A percentile compares a stretch with the other conserved stretches of the same genome.
Evolutionary conservation across 2,888 invertebrate species (phyloP).

Genomic region (Dromius quadrimaculatus): DNA sequence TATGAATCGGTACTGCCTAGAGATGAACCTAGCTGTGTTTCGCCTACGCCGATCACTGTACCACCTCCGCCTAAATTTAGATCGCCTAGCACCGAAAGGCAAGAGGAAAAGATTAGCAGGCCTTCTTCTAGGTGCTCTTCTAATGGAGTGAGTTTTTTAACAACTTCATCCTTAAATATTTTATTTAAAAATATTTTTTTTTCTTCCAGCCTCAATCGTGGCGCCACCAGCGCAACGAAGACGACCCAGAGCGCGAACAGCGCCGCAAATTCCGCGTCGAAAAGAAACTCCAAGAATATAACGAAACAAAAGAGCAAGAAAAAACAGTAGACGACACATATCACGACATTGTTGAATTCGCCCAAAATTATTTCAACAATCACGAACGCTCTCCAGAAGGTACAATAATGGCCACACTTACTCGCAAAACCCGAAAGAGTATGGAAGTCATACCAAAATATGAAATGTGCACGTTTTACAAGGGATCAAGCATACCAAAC

Average conservation of each 20-base stretch:
- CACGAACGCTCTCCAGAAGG: slow-evolving; percentile 90
- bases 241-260: slow-evolving; percentile 76
- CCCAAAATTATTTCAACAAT: slow-evolving; percentile 92
- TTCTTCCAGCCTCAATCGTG: slow-evolving; percentile 61
- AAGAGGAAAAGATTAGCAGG: slow-evolving; percentile 66
- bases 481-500: slow-evolving; percentile 88
- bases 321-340: slow-evolving; percentile 71
- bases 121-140: slow-evolving; percentile 68
- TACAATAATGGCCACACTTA: slow-evolving; percentile 87
- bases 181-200: no score
- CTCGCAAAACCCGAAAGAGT: slow-evolving; percentile 80
- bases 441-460: slow-evolving; percentile 87
- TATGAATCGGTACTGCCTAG: slow-evolving; percentile 87
- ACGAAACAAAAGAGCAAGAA: slow-evolving; percentile 70
- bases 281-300: slow-evolving; percentile 85
- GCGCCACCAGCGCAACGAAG: slow-evolving; percentile 59
- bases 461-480: slow-evolving; percentile 93
- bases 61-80: slow-evolving; percentile 66
- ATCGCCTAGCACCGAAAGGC: slow-evolving; percentile 63
- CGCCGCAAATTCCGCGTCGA: slow-evolving; percentile 88
- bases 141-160: slow-evolving; percentile 63
- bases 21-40: slow-evolving; percentile 68
- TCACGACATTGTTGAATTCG: slow-evolving; percentile 91
- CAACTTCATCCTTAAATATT: no score
- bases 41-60: slow-evolving; percentile 67